Evolutionary conservation across 1,140 invertebrate species (phyloP), one percentile per base, ranked within the genome.

Genomic region (Lithobius niger): DNA sequence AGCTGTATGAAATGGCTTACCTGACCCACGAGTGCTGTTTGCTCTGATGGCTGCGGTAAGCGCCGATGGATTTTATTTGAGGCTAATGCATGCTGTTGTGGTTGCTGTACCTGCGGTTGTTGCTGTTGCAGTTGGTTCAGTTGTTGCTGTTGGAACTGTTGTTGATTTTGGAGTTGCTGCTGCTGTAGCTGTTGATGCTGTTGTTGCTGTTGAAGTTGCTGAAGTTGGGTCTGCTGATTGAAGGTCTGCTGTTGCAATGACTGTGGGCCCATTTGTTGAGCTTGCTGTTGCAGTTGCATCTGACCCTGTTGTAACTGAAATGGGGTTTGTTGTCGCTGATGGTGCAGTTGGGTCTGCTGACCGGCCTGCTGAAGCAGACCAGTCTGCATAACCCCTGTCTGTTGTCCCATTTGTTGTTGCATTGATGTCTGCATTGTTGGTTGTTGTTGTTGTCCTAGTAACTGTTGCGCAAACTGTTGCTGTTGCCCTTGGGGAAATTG

Each of bases 251-350:
- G 52, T 6, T 43, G 43, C 27, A 26, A 47, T 10, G 22, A 18
- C 52, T 49, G 31, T 6, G 27, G n/a, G 10, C 27, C 31, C 27
- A 58, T 16, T 49, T 45, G 21, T 21, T 57, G 27, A 54, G 47
- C 42, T 45, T 65, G 64, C 18, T 57, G 59, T 18, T 61, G 60
- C 27, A 54, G 58, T 13, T n/a, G 18, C n/a, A 31, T 25, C 26
- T 63, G 63, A 50, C 62, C 62, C 31, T 66, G 61, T 40, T 62
- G 61, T 19, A 58, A 52, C 31, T 61, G 60, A 43, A 53, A 47
- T 50, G 57, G 65, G 15, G 64, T 58, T 48, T 59, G 58, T 48
- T 65, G 64, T 54, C 64, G 66, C 31, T 65, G 61, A 31, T 62
- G 59, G 27, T 64, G 60, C 2, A 56, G 28, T 40, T 54, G 50